Evolutionary conservation across 92 coral and sea anemone genomes (phyloP), one percentile per base, ranked within the genome.

Genomic region (Zoanthus solanderi): DNA sequence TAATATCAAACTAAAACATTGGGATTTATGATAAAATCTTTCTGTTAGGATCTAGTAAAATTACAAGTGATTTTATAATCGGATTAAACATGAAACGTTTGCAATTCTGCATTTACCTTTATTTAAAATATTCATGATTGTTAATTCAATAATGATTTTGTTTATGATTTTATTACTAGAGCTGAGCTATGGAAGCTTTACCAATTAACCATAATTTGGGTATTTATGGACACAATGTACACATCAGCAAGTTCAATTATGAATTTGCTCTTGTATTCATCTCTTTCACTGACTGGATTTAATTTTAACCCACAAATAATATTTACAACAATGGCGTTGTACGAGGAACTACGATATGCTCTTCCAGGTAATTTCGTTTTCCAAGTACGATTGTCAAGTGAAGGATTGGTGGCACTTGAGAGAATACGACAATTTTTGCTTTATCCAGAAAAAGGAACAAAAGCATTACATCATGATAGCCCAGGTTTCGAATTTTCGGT

Each of bases 371-470:
- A 37, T 72, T 72, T 72, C 37, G 50, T 72, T 42, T 72, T 30
- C 44, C 28, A 72, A 46, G 10, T 13, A 72, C 77, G 77, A 10
- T n/a, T 37, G 1, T 7, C 16, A 37, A 29, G n/a, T 34, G 77
- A 72, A 46, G 77, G 45, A 6, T 31, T 72, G 23, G 32, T 37
- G 77, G 77, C 77, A 37, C 52, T 72, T 3, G 52, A 46, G 32
- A 72, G 77, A 72, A 72, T 72, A 34, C 46, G 47, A 9, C n/a
- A 37, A 18, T 29, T 72, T 37, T 46, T 72, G 47, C 52, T 72
- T 10, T 23, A 72, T 72, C 77, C 77, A 6, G 77, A 72, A 72
- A 72, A 72, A 44, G 77, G 77, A 37, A 12, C 46, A 15, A 72
- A 72, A 37, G 52, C 77, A 12, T 44, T 72, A 1, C 52, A 34